A percentile compares a stretch with the other conserved stretches of the same genome.
phyloP scores from a whole-genome alignment of 2,888 invertebrate species.

The Lottia gigantea region DNA sequence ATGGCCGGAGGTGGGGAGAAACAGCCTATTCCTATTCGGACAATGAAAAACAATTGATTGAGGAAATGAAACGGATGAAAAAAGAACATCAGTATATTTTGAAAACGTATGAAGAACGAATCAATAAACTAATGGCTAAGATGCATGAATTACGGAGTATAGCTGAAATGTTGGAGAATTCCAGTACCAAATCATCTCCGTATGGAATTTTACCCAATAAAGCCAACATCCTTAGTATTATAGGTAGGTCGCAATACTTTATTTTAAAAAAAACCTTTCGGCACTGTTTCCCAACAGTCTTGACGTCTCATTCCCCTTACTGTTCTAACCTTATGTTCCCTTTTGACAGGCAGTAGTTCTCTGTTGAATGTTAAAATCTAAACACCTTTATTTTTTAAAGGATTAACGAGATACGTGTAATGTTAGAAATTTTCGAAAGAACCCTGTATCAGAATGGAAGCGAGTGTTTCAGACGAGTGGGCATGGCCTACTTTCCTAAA shows the following conservation, averaged over 20 bases:
- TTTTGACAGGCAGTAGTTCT: too few species aligned
- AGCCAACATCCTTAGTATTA: constrained; percentile 40
- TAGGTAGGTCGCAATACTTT: constrained; percentile 39
- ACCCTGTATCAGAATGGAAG: too few species aligned
- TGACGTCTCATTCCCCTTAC: too few species aligned
- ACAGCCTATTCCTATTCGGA: constrained; percentile 59
- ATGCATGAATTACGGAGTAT: constrained; percentile 61
- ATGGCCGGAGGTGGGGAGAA: constrained; percentile 36
- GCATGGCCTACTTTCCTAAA: too few species aligned
- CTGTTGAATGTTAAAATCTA: too few species aligned
- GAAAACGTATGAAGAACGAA: constrained; percentile 59
- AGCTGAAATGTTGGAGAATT: constrained; percentile 62
- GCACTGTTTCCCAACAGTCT: too few species aligned
- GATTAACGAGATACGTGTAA: too few species aligned
- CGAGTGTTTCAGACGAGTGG: too few species aligned
- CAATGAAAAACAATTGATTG: constrained; percentile 64
- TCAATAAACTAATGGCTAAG: constrained; percentile 61
- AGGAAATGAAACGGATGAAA: constrained; percentile 64
- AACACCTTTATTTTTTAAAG: too few species aligned
- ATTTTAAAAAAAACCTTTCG: too few species aligned
- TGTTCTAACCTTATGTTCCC: too few species aligned
- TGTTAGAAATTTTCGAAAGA: too few species aligned
- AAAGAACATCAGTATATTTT: constrained; percentile 59
- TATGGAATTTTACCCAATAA: constrained; percentile 52
- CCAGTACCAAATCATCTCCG: constrained; percentile 57